phyloP scores from a whole-genome alignment of 2,113 vertebrate genomes.

The Halichoeres trimaculatus region DNA sequence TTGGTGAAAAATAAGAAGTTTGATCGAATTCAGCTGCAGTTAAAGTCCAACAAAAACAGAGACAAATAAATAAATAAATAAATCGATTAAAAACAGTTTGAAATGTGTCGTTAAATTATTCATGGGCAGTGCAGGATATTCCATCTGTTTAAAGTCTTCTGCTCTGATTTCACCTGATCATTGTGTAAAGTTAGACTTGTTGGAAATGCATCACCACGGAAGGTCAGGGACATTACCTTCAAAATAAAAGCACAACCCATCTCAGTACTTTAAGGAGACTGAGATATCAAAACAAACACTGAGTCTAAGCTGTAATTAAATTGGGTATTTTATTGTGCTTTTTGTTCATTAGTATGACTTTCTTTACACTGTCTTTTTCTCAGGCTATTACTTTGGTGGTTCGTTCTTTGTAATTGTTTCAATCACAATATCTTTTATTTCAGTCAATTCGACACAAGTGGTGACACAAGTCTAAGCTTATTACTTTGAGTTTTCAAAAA shows the following conservation, averaged over 20 bases:
- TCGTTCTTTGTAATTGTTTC: too few species aligned
- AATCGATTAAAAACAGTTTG: background rate
- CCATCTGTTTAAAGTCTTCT: background rate
- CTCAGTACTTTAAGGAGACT: background rate
- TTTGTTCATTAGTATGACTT: background rate
- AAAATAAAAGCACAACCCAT: slow-evolving; percentile 33
- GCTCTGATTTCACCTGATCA: background rate
- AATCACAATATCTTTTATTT: too few species aligned
- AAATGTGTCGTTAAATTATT: background rate
- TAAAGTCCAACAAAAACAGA: too few species aligned
- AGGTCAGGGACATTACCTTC: rapidly evolving
- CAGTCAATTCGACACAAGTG: too few species aligned
- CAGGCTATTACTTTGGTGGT: too few species aligned
- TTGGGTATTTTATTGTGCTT: background rate
- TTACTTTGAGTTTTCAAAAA: too few species aligned
- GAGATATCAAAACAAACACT: background rate
- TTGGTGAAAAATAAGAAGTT: too few species aligned
- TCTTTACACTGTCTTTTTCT: too few species aligned
- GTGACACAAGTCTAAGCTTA: too few species aligned
- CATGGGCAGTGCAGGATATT: background rate
- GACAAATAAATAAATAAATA: background rate
- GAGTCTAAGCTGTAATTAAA: too few species aligned
- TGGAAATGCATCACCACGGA: background rate
- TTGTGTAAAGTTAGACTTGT: background rate
- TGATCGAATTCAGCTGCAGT: too few species aligned